These are phyloP conservation scores for Melanotaenia duboulayi DNA, from an alignment of 2,113 vertebrate genomes.

Conservation along the genomic window DNA sequence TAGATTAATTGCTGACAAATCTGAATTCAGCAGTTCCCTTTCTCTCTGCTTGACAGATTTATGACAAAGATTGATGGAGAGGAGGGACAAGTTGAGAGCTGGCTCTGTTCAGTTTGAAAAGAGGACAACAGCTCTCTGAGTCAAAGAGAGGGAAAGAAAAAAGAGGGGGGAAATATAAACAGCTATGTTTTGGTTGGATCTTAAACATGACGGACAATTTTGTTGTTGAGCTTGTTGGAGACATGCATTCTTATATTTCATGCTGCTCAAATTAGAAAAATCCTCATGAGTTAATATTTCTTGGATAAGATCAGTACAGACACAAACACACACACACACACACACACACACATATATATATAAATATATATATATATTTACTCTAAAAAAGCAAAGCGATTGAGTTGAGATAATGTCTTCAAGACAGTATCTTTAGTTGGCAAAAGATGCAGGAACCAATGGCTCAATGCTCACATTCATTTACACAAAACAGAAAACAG, in stretches of 20 bases:
- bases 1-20: conserved; percentile 83
- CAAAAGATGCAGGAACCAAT: too few relatives aligned
- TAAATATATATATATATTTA: too few relatives aligned
- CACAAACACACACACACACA: too few relatives aligned
- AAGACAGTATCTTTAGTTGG: too few relatives aligned
- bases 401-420: too few relatives aligned
- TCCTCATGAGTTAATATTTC: too few relatives aligned
- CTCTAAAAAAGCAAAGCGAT: too few relatives aligned
- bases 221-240: conserved; percentile 24
- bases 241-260: background rate
- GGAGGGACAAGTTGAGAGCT: conserved; percentile 62
- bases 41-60: conserved; percentile 77
- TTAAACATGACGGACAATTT: conserved; percentile 18
- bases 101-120: conserved; percentile 63
- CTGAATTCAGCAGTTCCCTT: conserved; percentile 80
- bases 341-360: too few relatives aligned
- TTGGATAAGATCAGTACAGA: too few relatives aligned
- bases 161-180: conserved; percentile 7
- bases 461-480: too few relatives aligned
- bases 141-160: conserved; percentile 35
- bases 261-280: too few relatives aligned
- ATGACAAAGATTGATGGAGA: conserved; percentile 84
- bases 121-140: conserved; percentile 56
- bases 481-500: too few relatives aligned
- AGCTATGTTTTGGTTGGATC: conserved; percentile 31